phyloP scores from a whole-genome alignment of 2,888 invertebrate genomes.

The Ferrisia virgata region DNA sequence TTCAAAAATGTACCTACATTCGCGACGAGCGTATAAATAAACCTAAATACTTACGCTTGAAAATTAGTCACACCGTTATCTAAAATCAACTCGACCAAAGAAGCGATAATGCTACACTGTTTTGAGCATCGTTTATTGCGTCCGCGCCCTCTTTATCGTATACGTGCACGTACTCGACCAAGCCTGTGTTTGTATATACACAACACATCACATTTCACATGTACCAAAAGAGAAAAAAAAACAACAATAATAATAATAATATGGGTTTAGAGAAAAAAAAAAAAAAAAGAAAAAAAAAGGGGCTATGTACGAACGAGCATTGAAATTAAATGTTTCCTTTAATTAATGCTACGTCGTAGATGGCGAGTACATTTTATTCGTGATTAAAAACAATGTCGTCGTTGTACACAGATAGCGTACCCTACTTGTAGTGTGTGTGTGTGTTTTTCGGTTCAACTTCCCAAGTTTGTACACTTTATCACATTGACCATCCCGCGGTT shows the following conservation, averaged over 20 bases:
- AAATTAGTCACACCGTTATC: background rate
- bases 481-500: background rate
- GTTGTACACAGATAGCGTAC: background rate
- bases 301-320: background rate
- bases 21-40: too few relatives aligned
- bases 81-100: background rate
- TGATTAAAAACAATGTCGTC: slow-evolving; percentile 8
- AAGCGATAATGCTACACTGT: background rate
- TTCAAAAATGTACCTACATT: background rate
- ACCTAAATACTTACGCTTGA: background rate
- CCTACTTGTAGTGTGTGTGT: background rate
- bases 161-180: background rate
- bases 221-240: too few relatives aligned
- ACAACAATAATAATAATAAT: too few relatives aligned
- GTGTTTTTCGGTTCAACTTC: too few relatives aligned
- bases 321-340: slow-evolving; percentile 1
- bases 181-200: too few relatives aligned
- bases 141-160: background rate
- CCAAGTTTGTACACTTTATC: too few relatives aligned
- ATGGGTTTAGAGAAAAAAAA: too few relatives aligned
- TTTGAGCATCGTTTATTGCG: background rate
- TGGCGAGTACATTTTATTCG: background rate
- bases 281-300: background rate
- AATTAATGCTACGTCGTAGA: background rate
- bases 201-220: too few relatives aligned